Base-by-base conservation (phyloP, 2,888 invertebrate species). In the Dicycla oo region DNA sequence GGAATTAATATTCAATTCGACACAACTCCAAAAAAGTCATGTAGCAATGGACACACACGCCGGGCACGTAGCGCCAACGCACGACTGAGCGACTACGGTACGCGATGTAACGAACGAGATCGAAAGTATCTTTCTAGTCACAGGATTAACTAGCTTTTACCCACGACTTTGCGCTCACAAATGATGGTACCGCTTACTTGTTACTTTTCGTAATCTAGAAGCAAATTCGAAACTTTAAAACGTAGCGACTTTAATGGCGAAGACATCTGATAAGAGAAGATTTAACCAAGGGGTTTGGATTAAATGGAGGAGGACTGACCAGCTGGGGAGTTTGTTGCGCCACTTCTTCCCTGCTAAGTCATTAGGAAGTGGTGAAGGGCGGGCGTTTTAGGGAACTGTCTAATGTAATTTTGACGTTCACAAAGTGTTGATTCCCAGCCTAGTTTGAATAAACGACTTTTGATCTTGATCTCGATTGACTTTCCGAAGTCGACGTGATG, bases 81-180 rank as follows among this genome's bases (percentile, higher is more conserved):
- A 60, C 69, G 64, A 53, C 51, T 45, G 78, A 61, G 1, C 75
- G 43, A 64, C 80, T 78, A 75, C 74, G 78, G 63, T 60, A 64
- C 56, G 23, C 83, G 67, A 73, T 70, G 81, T 69, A 82, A 80
- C 63, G 51, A 88, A 88, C 78, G 88, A 91, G 87, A 91, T 88
- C 85, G 91, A 91, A 90, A 91, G 91, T 91, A 77, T 77, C 61
- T 69, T 63, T 68, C 61, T 60, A 63, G 56, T 66, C 40, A n/a
- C 56, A 20, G 65, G 43, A 69, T 51, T 56, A 43, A 56, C 65
- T 49, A 57, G 38, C 67, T 75, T 79, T 69, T 74, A 58, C 47
- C 54, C 67, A 75, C 64, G 60, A 56, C 47, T 81, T 80, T 23
- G n/a, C 30, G n/a, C 34, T 40, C 23, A 26, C 34, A 26, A 10